A percentile compares a stretch with the other conserved stretches of the same genome.
Evolutionary conservation across 1,140 invertebrate species (phyloP).

Genomic region (Drosophila rhopaloa): DNA sequence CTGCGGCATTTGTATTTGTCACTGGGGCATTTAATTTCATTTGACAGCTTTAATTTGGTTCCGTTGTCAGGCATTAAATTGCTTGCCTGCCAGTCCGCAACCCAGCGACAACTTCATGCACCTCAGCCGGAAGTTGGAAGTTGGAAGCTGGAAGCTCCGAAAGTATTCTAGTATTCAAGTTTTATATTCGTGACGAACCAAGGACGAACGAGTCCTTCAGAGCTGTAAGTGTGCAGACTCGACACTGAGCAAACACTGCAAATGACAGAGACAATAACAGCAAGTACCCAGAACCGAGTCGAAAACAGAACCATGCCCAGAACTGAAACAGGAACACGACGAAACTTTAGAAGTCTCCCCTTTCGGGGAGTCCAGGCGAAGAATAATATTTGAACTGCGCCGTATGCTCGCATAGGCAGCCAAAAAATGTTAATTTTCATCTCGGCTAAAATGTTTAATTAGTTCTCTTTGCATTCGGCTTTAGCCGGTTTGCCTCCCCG

Average conservation of each 20-base stretch:
- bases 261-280: slow-evolving; percentile 30
- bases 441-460: slow-evolving; percentile 72
- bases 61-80: slow-evolving; percentile 54
- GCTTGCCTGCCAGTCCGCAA: slow-evolving; percentile 13
- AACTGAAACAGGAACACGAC: neutral
- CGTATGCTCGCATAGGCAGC: slow-evolving; percentile 29
- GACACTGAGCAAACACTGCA: slow-evolving; percentile 34
- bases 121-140: neutral
- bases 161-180: slow-evolving; percentile 18
- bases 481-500: neutral
- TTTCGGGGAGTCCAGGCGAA: neutral
- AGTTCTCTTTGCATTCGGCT: slow-evolving; percentile 26
- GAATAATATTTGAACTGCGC: slow-evolving; percentile 58
- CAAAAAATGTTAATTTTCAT: slow-evolving; percentile 67
- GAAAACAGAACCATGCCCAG: slow-evolving; percentile 2
- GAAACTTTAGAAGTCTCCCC: slow-evolving; percentile 11
- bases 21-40: slow-evolving; percentile 67
- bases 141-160: neutral
- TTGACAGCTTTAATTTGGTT: slow-evolving; percentile 63
- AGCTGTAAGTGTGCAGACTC: slow-evolving; percentile 15
- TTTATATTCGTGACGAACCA: slow-evolving; percentile 14
- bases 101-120: slow-evolving; percentile 12
- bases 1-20: slow-evolving; percentile 61
- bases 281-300: slow-evolving; percentile 1
- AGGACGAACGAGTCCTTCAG: slow-evolving; percentile 19